Conservation (phyloP, 2,113 vertebrate species). For the Uropsilus gracilis region DNA sequence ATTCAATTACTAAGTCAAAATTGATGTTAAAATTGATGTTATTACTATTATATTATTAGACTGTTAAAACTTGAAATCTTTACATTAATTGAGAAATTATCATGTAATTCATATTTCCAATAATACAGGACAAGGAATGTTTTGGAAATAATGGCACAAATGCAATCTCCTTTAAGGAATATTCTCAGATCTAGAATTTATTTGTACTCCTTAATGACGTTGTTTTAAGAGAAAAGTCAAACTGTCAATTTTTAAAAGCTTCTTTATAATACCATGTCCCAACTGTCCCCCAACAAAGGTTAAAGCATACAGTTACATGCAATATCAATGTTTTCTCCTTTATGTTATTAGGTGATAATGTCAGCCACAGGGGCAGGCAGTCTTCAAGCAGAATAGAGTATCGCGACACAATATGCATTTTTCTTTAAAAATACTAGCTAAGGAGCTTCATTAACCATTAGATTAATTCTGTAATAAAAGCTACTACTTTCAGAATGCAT, state of each 20-base stretch:
- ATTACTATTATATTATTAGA: background rate
- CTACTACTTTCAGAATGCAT: background rate
- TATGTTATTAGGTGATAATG: background rate
- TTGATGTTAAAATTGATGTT: no score
- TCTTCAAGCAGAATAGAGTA: background rate
- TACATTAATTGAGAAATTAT: background rate
- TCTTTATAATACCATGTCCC: background rate
- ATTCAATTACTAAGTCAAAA: no score
- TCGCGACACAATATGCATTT: background rate
- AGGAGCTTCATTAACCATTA: background rate
- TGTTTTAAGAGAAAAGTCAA: background rate
- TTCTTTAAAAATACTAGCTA: background rate
- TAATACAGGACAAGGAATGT: background rate
- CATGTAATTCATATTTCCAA: conserved; percentile 1
- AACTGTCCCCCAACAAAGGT: background rate
- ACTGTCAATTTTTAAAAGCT: background rate
- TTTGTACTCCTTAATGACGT: background rate
- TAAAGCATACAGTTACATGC: background rate
- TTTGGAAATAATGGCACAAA: background rate
- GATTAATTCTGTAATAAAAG: conserved; percentile 28
- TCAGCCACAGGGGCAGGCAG: background rate
- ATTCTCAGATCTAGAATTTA: background rate
- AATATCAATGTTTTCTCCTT: background rate
- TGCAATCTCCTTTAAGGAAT: conserved; percentile 1
- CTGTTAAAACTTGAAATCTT: background rate